Conservation (phyloP, 1,140 invertebrate species). For the Neodiprion virginianus region DNA sequence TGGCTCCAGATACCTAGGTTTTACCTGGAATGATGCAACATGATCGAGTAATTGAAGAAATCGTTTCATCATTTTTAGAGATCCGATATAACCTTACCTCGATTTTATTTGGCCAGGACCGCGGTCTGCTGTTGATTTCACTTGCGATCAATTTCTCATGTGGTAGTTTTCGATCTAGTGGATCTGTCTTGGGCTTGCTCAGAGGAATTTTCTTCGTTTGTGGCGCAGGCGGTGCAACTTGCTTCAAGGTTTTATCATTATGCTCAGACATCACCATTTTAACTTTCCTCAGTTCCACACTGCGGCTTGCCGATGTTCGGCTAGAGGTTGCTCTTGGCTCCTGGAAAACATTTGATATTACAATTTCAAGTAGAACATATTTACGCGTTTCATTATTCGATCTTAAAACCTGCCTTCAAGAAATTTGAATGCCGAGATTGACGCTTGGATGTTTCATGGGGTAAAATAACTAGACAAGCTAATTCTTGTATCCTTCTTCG, state of each 20-base stretch:
- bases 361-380: background rate
- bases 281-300: slow-evolving; percentile 64
- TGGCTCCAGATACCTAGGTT: slow-evolving; percentile 66
- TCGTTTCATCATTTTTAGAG: background rate
- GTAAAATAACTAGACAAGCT: slow-evolving; percentile 64
- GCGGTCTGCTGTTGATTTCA: slow-evolving; percentile 48
- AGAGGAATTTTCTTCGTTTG: slow-evolving; percentile 46
- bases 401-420: slow-evolving; percentile 40
- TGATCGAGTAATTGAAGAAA: background rate
- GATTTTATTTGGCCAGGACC: slow-evolving; percentile 60
- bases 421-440: slow-evolving; percentile 55
- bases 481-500: slow-evolving; percentile 67
- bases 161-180: slow-evolving; percentile 52
- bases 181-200: slow-evolving; percentile 57
- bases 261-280: slow-evolving; percentile 67
- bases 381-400: background rate
- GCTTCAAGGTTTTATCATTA: slow-evolving; percentile 48
- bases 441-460: slow-evolving; percentile 51
- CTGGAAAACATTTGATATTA: slow-evolving; percentile 27
- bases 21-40: slow-evolving; percentile 49
- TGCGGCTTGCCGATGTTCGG: slow-evolving; percentile 50
- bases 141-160: slow-evolving; percentile 43
- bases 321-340: slow-evolving; percentile 43
- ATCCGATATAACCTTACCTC: slow-evolving; percentile 42
- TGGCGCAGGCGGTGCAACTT: slow-evolving; percentile 30